Percentiles rank a stretch among this genome's conserved stretches.
Evolutionary conservation across 2,797 vertebrate genomes (phyloP).

Genomic region (Lindbergichthys nudifrons): DNA sequence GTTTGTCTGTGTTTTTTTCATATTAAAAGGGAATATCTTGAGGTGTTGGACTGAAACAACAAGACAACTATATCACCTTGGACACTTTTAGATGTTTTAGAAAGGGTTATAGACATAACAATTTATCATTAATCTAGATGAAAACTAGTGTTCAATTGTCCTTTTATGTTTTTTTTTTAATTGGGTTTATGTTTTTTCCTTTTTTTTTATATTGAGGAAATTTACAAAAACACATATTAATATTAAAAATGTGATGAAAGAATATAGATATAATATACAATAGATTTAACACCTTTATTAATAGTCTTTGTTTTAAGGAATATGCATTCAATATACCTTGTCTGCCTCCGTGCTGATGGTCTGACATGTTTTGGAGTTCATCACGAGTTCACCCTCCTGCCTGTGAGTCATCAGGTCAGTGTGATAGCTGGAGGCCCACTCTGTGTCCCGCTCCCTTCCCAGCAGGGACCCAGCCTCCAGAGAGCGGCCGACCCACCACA

Average conservation of each 20-base stretch:
- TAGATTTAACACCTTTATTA: no score
- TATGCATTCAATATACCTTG: conserved; percentile 37
- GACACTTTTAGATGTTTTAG: no score
- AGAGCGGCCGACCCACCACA: conserved; percentile 77
- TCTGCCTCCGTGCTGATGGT: conserved; percentile 7
- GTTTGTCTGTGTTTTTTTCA: no score
- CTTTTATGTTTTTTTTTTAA: no score
- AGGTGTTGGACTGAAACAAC: no score
- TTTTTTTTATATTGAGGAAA: no score
- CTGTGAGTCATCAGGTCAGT: neutral
- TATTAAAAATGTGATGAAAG: neutral
- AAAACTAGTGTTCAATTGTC: neutral
- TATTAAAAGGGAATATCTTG: no score
- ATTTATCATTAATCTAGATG: neutral
- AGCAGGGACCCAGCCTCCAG: conserved; percentile 65
- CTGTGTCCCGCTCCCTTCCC: conserved; percentile 40
- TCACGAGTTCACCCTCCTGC: neutral
- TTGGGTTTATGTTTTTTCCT: no score
- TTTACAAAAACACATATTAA: neutral
- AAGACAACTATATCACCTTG: no score
- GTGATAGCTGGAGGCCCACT: conserved; percentile 14
- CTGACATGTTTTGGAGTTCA: neutral
- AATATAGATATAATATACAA: no score
- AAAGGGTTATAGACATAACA: no score
- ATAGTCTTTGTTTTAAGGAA: neutral